Percentiles rank a stretch among this genome's conserved stretches.
Conservation (phyloP, 2,113 vertebrate species). For the Gracilinanus agilis region DNA sequence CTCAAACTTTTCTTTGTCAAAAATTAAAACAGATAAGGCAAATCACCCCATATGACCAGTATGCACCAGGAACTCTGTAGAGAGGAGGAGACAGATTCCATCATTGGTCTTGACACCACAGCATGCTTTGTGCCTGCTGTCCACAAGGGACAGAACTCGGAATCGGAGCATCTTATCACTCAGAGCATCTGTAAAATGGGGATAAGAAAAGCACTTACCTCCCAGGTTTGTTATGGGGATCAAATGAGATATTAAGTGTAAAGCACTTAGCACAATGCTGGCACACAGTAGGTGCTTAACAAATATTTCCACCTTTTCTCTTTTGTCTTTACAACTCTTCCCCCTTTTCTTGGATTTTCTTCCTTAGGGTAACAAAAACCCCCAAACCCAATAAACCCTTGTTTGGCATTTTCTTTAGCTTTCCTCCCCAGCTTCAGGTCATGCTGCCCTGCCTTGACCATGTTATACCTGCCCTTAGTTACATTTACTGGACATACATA, state of each 20-base stretch:
- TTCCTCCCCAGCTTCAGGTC: neutral
- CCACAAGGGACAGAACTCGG: neutral
- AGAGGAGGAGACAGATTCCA: neutral
- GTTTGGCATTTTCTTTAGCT: neutral
- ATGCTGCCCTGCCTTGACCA: neutral
- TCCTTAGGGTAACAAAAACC: neutral
- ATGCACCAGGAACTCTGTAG: rapidly evolving
- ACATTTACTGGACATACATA: neutral
- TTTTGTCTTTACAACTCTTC: neutral
- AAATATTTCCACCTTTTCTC: neutral
- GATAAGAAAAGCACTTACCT: neutral
- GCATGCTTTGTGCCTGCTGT: neutral
- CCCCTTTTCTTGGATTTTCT: neutral
- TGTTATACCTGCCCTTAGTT: neutral
- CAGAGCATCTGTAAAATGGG: neutral
- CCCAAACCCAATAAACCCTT: too few species aligned
- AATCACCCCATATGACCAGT: neutral
- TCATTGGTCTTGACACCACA: neutral
- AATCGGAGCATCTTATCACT: too few species aligned
- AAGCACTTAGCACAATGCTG: too few species aligned
- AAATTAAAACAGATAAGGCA: too few species aligned
- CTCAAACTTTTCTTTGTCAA: neutral
- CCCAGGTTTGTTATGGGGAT: neutral
- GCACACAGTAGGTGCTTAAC: neutral
- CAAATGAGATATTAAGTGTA: neutral